phyloP scores from a whole-genome alignment of 2,797 vertebrate genomes.

The Ctenopoma kingsleyae region DNA sequence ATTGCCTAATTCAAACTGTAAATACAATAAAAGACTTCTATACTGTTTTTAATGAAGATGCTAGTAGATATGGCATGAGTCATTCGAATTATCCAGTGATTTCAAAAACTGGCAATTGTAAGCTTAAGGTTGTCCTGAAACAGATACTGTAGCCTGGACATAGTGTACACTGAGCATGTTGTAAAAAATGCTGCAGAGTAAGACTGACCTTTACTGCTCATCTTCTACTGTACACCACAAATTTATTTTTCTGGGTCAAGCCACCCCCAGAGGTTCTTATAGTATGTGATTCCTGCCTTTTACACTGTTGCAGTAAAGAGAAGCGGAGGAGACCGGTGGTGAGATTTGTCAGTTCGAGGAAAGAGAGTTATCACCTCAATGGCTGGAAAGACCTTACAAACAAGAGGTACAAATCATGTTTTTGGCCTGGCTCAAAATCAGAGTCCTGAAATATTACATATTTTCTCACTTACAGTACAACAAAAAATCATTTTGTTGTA shows the following conservation, averaged over 20 bases:
- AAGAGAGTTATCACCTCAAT: constrained; percentile 9
- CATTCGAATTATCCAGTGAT: too few species aligned
- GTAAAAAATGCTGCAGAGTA: constrained; percentile 27
- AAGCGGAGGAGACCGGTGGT: not conserved
- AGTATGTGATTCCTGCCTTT: constrained; percentile 17
- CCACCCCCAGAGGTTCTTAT: constrained; percentile 31
- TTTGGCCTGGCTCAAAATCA: not conserved
- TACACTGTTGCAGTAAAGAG: constrained; percentile 14
- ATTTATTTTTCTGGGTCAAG: constrained; percentile 38
- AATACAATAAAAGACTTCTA: not conserved
- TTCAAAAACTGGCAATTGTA: constrained; percentile 13
- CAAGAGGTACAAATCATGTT: not conserved
- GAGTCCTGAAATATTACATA: too few species aligned
- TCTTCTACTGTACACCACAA: constrained; percentile 34
- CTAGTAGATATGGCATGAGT: constrained; percentile 8
- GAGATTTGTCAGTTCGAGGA: constrained; percentile 16
- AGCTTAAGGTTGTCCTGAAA: constrained; percentile 18
- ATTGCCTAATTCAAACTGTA: not conserved
- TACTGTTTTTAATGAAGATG: not conserved
- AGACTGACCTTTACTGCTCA: constrained; percentile 41
- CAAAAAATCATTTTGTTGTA: too few species aligned
- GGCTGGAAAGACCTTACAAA: not conserved
- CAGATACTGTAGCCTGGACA: constrained; percentile 10
- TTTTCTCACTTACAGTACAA: too few species aligned
- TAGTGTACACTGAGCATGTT: constrained; percentile 18